phyloP scores from a whole-genome alignment of 2,113 vertebrate genomes.

The Equus przewalskii region DNA sequence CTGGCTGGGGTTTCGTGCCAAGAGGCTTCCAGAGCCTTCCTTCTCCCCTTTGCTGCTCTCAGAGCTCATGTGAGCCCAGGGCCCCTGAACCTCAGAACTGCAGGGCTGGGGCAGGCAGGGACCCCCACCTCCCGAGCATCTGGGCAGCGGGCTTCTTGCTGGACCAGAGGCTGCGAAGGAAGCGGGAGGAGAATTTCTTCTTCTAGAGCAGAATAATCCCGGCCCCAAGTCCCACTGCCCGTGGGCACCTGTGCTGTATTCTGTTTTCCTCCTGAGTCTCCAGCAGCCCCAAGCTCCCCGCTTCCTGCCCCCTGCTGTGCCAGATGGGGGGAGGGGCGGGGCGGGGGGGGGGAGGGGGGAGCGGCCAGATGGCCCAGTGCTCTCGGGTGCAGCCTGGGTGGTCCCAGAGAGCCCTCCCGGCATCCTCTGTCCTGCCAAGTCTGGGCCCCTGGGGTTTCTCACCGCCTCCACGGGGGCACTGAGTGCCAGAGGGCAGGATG shows the following conservation, averaged over 20 bases:
- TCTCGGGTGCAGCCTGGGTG: too few species aligned
- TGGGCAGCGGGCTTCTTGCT: rapidly evolving
- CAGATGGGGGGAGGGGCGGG: not conserved
- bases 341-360: too few species aligned
- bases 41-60: not conserved
- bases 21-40: not conserved
- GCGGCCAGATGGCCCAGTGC: too few species aligned
- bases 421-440: rapidly evolving
- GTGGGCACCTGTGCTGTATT: too few species aligned
- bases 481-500: not conserved
- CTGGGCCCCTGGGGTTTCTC: not conserved
- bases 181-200: not conserved
- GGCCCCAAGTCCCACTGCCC: not conserved
- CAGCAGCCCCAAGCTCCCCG: not conserved
- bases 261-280: not conserved
- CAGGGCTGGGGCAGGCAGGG: too few species aligned
- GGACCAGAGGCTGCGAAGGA: not conserved
- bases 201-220: not conserved
- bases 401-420: not conserved
- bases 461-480: rapidly evolving
- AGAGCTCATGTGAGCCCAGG: not conserved
- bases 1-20: not conserved
- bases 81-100: not conserved
- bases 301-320: not conserved
- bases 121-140: rapidly evolving